A percentile compares a stretch with the other conserved stretches of the same genome.
Conservation (phyloP, 1,140 invertebrate species). For the Phocides pigmalion region DNA sequence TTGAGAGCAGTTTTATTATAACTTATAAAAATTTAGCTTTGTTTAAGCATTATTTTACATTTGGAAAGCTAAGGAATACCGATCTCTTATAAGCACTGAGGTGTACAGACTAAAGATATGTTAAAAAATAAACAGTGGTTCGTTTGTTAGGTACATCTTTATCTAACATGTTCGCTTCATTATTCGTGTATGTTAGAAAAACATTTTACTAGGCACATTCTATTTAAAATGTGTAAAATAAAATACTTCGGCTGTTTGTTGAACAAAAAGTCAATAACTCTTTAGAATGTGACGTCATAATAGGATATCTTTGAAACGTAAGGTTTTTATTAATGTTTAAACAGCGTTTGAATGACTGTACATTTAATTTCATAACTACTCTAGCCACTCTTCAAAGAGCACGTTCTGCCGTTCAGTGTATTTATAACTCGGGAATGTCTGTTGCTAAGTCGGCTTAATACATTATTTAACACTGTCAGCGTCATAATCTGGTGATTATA, state of each 20-base stretch:
- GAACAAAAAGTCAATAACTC: neutral
- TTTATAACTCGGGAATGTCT: constrained; percentile 23
- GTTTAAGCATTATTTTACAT: neutral
- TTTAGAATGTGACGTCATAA: constrained; percentile 10
- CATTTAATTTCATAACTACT: constrained; percentile 23
- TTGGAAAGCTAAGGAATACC: neutral
- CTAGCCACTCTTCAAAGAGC: constrained; percentile 1
- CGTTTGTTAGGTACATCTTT: too few species aligned
- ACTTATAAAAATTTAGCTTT: neutral
- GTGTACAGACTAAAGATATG: too few species aligned
- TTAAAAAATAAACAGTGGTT: too few species aligned
- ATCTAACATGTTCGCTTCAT: too few species aligned
- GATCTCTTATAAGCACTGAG: too few species aligned
- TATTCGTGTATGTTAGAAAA: too few species aligned
- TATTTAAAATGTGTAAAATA: neutral
- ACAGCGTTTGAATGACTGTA: constrained; percentile 24
- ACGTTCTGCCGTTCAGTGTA: constrained; percentile 31
- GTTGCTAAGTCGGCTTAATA: constrained; percentile 20
- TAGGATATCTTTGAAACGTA: constrained; percentile 12
- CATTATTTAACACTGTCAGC: neutral
- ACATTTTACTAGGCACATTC: too few species aligned
- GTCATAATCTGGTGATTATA: neutral
- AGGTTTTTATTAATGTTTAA: constrained; percentile 5
- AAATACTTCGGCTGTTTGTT: constrained; percentile 1
- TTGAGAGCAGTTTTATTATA: constrained; percentile 8